Base-by-base conservation (phyloP, 2,888 invertebrate species). In the Teleiodes luculella region DNA sequence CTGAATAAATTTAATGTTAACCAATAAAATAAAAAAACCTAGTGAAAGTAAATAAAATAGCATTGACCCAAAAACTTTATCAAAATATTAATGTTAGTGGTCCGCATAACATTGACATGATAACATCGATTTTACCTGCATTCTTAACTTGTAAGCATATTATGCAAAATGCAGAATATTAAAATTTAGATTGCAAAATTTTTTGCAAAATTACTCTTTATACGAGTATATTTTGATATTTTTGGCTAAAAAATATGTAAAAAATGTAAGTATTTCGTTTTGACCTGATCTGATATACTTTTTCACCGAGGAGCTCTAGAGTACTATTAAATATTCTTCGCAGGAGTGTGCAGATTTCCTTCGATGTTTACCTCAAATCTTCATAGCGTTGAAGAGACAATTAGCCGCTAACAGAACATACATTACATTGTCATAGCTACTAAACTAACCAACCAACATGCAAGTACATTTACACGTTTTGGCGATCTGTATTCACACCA, bases 61-160 rank as follows among this genome's bases (percentile, higher is more conserved):
- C 49, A 49, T 20, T 49, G 49, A 49, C 49, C 49, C 20, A 24
- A 16, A 49, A 49, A 28, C 24, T 28, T 24, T 37, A 49, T 37
- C 49, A 49, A 37, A 35, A 20, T 16, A 49, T n/a, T 36, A 49
- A 49, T 49, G 49, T 49, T 49, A 37, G 49, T 49, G 37, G 49
- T 36, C 35, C 37, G 37, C 49, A 36, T 49, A 49, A 49, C n/a
- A 37, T 49, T 49, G 49, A 49, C 49, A 49, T 37, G 49, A 49
- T 49, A 49, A 49, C 49, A 49, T 37, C 37, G 14, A 49, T 49
- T 13, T 24, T 37, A 49, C 37, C 36, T 20, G 14, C 49, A 45
- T 28, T 16, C 31, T 37, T 49, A 49, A 49, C 37, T 49, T 37
- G 14, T 36, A 36, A 36, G 10, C 14, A 13, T 20, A 20, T 43